A percentile compares a stretch with the other conserved stretches of the same genome.
phyloP scores from a whole-genome alignment of 2,113 vertebrate genomes.

The Saguinus midas region DNA sequence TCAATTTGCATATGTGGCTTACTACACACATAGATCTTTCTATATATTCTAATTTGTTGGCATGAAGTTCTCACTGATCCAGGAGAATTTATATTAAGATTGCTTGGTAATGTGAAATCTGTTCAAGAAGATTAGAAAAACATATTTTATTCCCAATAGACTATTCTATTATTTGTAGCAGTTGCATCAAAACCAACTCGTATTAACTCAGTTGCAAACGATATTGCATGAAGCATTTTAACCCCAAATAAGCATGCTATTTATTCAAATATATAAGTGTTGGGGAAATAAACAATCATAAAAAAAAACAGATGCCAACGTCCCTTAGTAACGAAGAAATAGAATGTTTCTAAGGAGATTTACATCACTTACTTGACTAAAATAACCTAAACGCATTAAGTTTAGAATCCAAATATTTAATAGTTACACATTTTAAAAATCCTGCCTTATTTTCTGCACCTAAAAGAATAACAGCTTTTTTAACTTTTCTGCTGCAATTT shows the following conservation, averaged over 20 bases:
- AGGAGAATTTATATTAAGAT: conserved; percentile 34
- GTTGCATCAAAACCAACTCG: conserved; percentile 34
- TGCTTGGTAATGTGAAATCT: conserved; percentile 51
- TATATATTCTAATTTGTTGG: conserved; percentile 6
- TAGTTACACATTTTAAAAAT: not conserved
- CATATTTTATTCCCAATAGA: conserved; percentile 39
- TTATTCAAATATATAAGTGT: conserved; percentile 53
- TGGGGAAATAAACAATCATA: not conserved
- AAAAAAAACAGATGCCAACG: not conserved
- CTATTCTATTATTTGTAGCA: conserved; percentile 34
- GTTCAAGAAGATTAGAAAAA: conserved; percentile 34
- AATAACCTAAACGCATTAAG: not conserved
- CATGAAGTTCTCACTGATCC: not conserved
- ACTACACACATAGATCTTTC: not conserved
- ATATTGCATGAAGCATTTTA: conserved; percentile 4
- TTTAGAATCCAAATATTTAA: not conserved
- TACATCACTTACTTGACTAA: not conserved
- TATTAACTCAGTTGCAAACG: conserved; percentile 28
- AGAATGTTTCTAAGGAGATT: not conserved
- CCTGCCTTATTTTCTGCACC: not conserved
- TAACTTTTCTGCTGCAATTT: not conserved
- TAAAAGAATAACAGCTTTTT: not conserved
- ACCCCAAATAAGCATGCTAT: conserved; percentile 36
- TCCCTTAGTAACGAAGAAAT: conserved; percentile 39
- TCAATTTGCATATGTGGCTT: conserved; percentile 41